Evolutionary conservation across 2,888 invertebrate species (phyloP).

Genomic region (Dasysyrphus albostriatus): DNA sequence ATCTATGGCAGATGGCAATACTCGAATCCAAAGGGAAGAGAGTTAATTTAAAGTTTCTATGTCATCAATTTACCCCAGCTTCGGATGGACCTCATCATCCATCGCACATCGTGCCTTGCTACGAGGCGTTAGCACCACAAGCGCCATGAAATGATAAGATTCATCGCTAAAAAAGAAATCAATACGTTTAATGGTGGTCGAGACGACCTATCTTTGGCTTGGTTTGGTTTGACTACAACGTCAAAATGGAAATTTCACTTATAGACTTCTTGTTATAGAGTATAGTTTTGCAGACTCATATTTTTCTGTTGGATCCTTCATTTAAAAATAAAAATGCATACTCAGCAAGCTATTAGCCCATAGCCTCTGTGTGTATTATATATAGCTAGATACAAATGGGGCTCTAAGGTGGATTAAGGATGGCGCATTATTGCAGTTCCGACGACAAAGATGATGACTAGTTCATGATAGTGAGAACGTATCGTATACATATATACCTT

Average conservation of each 20-base stretch:
- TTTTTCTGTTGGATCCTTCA: slow-evolving; percentile 62
- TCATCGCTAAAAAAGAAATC: slow-evolving; percentile 47
- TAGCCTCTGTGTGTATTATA: slow-evolving; percentile 43
- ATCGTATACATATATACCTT: neutral
- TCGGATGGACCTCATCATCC: slow-evolving; percentile 59
- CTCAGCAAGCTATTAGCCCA: slow-evolving; percentile 67
- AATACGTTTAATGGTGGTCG: slow-evolving; percentile 53
- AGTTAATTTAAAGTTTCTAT: slow-evolving; percentile 71
- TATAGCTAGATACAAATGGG: slow-evolving; percentile 30
- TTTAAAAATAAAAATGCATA: slow-evolving; percentile 59
- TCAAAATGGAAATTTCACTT: slow-evolving; percentile 71
- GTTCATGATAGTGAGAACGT: slow-evolving; percentile 70
- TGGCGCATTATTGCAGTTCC: slow-evolving; percentile 22
- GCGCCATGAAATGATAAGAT: slow-evolving; percentile 59
- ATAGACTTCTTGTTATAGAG: slow-evolving; percentile 22
- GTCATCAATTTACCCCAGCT: slow-evolving; percentile 66
- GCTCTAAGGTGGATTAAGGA: slow-evolving; percentile 41
- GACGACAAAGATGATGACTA: slow-evolving; percentile 62
- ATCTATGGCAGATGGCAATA: neutral
- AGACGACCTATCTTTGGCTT: slow-evolving; percentile 27
- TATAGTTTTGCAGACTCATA: slow-evolving; percentile 38
- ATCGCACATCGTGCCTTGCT: slow-evolving; percentile 64
- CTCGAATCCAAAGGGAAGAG: slow-evolving; percentile 1
- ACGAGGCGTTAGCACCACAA: slow-evolving; percentile 63
- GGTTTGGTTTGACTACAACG: slow-evolving; percentile 33